Percentiles rank a stretch among this genome's conserved stretches.
These are phyloP conservation scores for Drosophila persimilis DNA, from an alignment of 1,140 invertebrate genomes.

Conservation along the genomic window DNA sequence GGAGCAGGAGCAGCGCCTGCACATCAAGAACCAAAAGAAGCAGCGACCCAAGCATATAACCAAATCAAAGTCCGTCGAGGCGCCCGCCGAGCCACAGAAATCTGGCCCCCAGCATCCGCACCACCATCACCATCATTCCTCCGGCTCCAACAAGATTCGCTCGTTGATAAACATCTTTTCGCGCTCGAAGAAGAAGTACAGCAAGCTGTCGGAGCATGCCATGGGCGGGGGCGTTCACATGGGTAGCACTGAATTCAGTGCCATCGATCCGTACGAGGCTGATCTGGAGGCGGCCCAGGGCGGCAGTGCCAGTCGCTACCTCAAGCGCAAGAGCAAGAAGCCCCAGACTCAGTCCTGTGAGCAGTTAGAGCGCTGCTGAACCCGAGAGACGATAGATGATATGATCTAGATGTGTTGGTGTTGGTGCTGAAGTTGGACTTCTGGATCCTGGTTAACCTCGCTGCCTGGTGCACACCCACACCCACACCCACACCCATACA, in stretches of 20 bases:
- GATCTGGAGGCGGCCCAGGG: constrained; percentile 8
- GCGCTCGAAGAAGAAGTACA: constrained; percentile 72
- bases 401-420: constrained; percentile 19
- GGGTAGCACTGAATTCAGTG: constrained; percentile 39
- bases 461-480: constrained; percentile 13
- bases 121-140: constrained; percentile 50
- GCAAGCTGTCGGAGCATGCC: constrained; percentile 66
- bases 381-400: background rate
- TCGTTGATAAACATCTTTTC: constrained; percentile 62
- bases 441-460: background rate
- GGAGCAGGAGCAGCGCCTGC: constrained; percentile 52
- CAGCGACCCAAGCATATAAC: constrained; percentile 49
- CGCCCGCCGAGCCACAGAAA: constrained; percentile 15
- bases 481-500: constrained; percentile 7
- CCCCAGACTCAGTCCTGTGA: constrained; percentile 75
- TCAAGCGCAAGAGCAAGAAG: constrained; percentile 64
- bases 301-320: constrained; percentile 7
- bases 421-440: constrained; percentile 31
- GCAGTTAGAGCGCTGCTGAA: constrained; percentile 70
- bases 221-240: constrained; percentile 10
- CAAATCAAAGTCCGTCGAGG: constrained; percentile 61
- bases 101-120: constrained; percentile 16
- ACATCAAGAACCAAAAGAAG: constrained; percentile 56
- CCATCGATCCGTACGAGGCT: constrained; percentile 65
- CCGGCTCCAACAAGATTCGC: constrained; percentile 53